A percentile compares a stretch with the other conserved stretches of the same genome.
Conservation (phyloP, 2,113 vertebrate genomes). For the Neodontobutis hainanensis region DNA sequence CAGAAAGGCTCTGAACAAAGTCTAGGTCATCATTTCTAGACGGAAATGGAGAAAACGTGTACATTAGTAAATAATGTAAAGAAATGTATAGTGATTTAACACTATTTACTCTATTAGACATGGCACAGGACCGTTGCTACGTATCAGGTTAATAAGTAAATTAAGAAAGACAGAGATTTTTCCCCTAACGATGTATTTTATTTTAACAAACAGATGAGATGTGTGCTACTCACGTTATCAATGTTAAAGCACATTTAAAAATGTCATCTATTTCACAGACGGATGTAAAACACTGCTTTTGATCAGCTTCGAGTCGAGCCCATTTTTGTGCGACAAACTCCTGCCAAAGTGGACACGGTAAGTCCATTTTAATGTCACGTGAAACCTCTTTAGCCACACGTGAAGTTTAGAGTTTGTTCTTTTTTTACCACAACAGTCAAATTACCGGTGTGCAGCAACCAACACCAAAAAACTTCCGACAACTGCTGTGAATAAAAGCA, state of each 20-base stretch:
- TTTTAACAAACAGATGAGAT: background rate
- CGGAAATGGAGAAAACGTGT: slow-evolving; percentile 22
- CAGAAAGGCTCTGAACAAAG: slow-evolving; percentile 71
- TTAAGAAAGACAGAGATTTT: too few species aligned
- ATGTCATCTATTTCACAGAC: slow-evolving; percentile 68
- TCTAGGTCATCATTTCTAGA: slow-evolving; percentile 74
- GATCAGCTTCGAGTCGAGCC: slow-evolving; percentile 51
- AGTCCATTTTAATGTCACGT: slow-evolving; percentile 63
- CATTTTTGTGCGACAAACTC: slow-evolving; percentile 72
- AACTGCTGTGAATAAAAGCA: slow-evolving; percentile 27
- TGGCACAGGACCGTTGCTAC: too few species aligned
- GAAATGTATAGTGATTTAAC: background rate
- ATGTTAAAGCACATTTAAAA: slow-evolving; percentile 55
- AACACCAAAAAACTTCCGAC: background rate
- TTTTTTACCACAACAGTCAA: background rate
- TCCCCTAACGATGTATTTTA: too few species aligned
- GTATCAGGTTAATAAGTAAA: too few species aligned
- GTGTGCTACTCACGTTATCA: slow-evolving; percentile 64
- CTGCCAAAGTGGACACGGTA: slow-evolving; percentile 73
- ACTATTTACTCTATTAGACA: too few species aligned
- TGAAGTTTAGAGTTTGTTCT: background rate
- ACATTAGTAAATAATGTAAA: too few species aligned
- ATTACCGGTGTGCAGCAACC: background rate
- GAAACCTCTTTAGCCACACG: too few species aligned
- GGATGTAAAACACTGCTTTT: slow-evolving; percentile 54